Evolutionary conservation across 2,888 invertebrate species (phyloP).

Genomic region (Kuschelorhynchus macadamiae): DNA sequence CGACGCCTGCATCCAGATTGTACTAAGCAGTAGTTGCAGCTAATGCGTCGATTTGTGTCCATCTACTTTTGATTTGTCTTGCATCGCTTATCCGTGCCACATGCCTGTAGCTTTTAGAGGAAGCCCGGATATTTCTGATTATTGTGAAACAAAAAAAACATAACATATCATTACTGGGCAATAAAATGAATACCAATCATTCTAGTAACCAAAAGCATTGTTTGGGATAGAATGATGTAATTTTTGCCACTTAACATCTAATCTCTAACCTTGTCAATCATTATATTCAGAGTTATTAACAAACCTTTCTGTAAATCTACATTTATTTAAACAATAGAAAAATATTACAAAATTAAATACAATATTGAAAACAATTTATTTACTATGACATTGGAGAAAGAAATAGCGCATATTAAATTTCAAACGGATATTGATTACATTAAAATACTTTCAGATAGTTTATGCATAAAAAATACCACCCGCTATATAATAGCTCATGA

Average conservation of each 20-base stretch:
- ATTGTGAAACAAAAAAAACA: conserved; percentile 1
- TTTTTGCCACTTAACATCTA: not conserved
- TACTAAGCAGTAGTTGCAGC: too few relatives aligned
- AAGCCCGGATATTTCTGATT: too few relatives aligned
- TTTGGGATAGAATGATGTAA: too few relatives aligned
- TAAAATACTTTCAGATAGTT: conserved; percentile 22
- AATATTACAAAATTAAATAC: conserved; percentile 28
- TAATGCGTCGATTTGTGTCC: too few relatives aligned
- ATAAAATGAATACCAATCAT: too few relatives aligned
- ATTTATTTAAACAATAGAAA: conserved; percentile 35
- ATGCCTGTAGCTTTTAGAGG: too few relatives aligned
- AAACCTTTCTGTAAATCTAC: conserved; percentile 11
- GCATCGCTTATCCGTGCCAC: too few relatives aligned
- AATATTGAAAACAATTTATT: conserved; percentile 21
- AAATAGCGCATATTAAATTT: conserved; percentile 20
- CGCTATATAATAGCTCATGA: conserved; percentile 28
- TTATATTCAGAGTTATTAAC: conserved; percentile 14
- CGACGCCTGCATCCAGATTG: too few relatives aligned
- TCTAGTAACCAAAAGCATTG: too few relatives aligned
- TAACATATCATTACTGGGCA: too few relatives aligned
- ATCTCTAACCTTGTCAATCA: conserved; percentile 35
- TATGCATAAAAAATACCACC: conserved; percentile 35
- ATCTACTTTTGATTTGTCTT: too few relatives aligned
- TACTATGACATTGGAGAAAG: conserved; percentile 22
- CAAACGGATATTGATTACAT: conserved; percentile 17